phyloP scores from a whole-genome alignment of 2,113 vertebrate genomes.

The Ornithorhynchus anatinus region DNA sequence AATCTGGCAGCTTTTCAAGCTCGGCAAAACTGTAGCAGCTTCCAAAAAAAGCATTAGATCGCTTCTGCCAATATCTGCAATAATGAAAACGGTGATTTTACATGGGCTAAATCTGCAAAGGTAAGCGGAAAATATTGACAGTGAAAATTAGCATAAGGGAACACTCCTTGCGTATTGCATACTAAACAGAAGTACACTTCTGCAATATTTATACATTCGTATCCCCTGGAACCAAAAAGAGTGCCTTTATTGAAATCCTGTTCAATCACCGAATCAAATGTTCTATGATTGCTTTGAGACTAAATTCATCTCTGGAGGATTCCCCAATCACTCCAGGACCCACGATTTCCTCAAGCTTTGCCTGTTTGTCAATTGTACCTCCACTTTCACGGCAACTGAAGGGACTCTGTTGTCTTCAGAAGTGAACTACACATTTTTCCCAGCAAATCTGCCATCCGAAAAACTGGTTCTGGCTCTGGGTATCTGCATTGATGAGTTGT shows the following conservation, averaged over 20 bases:
- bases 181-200: neutral
- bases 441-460: too few relatives aligned
- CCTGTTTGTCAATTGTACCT: too few relatives aligned
- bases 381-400: too few relatives aligned
- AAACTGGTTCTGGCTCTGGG: too few relatives aligned
- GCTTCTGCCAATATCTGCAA: neutral
- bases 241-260: neutral
- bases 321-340: too few relatives aligned
- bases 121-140: conserved; percentile 23
- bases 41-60: neutral
- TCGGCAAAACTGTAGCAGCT: neutral
- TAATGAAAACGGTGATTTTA: neutral
- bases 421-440: too few relatives aligned
- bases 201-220: conserved; percentile 14
- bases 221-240: neutral
- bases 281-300: neutral
- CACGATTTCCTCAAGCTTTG: too few relatives aligned
- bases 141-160: conserved; percentile 9
- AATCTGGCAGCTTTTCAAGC: conserved; percentile 9
- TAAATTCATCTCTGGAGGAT: too few relatives aligned
- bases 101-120: neutral
- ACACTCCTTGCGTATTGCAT: neutral
- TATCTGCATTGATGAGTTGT: too few relatives aligned
- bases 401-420: too few relatives aligned
- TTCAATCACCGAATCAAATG: neutral